These are phyloP conservation scores for Clivina fossor DNA, from an alignment of 2,888 invertebrate genomes.

Conservation along the genomic window DNA sequence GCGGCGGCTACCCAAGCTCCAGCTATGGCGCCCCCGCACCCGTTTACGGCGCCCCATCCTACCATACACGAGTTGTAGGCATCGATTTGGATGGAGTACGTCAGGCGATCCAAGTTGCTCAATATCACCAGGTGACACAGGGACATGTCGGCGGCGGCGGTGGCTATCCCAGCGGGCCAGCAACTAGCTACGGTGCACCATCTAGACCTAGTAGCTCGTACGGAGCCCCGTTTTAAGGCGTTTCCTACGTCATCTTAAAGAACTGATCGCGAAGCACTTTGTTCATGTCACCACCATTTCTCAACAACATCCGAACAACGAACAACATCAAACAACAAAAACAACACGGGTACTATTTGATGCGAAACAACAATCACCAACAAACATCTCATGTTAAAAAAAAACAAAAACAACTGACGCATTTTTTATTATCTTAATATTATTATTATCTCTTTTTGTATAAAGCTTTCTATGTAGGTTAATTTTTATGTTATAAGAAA, in stretches of 20 bases:
- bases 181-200: slow-evolving; percentile 56
- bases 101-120: slow-evolving; percentile 71
- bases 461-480: slow-evolving; percentile 55
- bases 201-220: slow-evolving; percentile 68
- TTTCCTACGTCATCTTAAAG: slow-evolving; percentile 42
- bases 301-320: slow-evolving; percentile 34
- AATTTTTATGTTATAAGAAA: slow-evolving; percentile 50
- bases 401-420: slow-evolving; percentile 44
- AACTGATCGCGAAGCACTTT: slow-evolving; percentile 39
- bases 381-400: slow-evolving; percentile 44
- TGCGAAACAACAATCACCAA: slow-evolving; percentile 54
- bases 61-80: slow-evolving; percentile 70
- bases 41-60: slow-evolving; percentile 65
- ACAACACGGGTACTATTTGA: slow-evolving; percentile 45
- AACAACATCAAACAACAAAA: slow-evolving; percentile 43
- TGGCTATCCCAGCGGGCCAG: slow-evolving; percentile 55
- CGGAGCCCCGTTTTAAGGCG: slow-evolving; percentile 61
- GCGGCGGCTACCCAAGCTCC: slow-evolving; percentile 57
- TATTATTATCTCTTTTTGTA: slow-evolving; percentile 52
- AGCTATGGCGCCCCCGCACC: slow-evolving; percentile 62
- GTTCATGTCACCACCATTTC: slow-evolving; percentile 41
- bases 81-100: slow-evolving; percentile 84
- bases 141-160: slow-evolving; percentile 47
- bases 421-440: slow-evolving; percentile 46
- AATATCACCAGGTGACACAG: slow-evolving; percentile 44